Evolutionary conservation across 2,113 vertebrate species (phyloP), one percentile per base, ranked within the genome.

Genomic region (Brachyhypopomus occidentalis): DNA sequence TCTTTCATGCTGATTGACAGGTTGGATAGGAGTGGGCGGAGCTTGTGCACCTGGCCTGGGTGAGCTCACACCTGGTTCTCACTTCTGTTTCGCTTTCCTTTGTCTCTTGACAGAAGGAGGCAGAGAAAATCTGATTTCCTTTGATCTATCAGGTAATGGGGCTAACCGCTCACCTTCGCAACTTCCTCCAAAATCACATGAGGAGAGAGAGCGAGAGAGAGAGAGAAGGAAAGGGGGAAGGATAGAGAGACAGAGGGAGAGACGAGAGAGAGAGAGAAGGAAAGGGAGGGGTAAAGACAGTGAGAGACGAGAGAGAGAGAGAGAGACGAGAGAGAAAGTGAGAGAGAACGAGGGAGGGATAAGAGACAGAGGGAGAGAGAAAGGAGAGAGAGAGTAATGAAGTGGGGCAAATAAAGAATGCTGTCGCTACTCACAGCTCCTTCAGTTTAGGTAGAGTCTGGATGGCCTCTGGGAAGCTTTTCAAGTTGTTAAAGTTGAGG

Each of bases 401-500:
- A 69, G n/a, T 5, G 12, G 45, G 45, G 45, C 2, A 11, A 14
- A 52, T 52, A 79, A 41, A 69, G 23, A 62, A 63, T 78, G 84
- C 59, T 27, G 25, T 19, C 48, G 36, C 72, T 91, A 98, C 97
- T 98, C 88, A 99, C 98, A 99, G 91, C 72, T 99, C 98, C 89
- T 99, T 99, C 66, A 99, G 93, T 90, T 91, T 98, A 85, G 95
- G 95, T 82, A 99, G 94, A 2, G 92, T 92, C 92, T 96, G 95
- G 87, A 99, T 96, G 45, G 97, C 96, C 91, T 96, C 93, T 60
- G 98, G 97, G 86, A 99, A 98, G 84, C 93, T 94, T 78, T 93
- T 92, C 90, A 99, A 91, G 89, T 95, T 97, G 84, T 99, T 99
- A 85, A 97, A 98, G 92, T 99, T 99, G 87, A 99, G 94, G 90